These are phyloP conservation scores for Ctena decussata DNA, from an alignment of 2,888 invertebrate species.

Conservation along the genomic window DNA sequence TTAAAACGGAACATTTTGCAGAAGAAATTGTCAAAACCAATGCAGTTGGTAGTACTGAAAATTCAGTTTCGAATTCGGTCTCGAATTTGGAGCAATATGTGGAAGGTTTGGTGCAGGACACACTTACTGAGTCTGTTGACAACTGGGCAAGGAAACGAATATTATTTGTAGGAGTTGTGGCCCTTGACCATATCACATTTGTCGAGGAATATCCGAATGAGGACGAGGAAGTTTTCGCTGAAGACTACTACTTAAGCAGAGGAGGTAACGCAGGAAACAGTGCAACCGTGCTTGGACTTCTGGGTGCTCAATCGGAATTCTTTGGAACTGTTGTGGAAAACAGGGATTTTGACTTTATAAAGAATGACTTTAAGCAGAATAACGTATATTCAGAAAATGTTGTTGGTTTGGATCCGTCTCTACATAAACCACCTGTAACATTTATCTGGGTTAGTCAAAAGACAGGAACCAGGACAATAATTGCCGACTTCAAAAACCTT, in stretches of 20 bases:
- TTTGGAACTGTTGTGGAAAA: conserved; percentile 79
- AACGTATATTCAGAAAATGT: conserved; percentile 89
- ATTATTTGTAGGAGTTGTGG: not conserved
- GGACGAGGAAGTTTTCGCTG: not conserved
- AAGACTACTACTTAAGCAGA: conserved; percentile 79
- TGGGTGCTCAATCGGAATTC: conserved; percentile 89
- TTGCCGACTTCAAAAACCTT: conserved; percentile 26
- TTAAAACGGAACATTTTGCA: not conserved
- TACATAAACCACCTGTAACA: conserved; percentile 41
- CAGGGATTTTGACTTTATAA: conserved; percentile 81
- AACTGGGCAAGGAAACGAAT: not conserved
- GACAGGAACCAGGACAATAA: conserved; percentile 52
- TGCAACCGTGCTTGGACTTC: conserved; percentile 89
- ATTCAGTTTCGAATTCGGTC: not conserved
- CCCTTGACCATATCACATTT: not conserved
- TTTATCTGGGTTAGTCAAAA: conserved; percentile 49
- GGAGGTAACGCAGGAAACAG: conserved; percentile 92
- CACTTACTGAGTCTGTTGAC: not conserved
- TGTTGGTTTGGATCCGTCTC: conserved; percentile 84
- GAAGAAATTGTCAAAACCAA: not conserved
- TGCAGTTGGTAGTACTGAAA: not conserved
- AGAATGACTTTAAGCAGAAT: conserved; percentile 88
- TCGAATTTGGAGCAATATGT: not conserved
- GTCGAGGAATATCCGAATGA: not conserved
- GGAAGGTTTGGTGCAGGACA: not conserved